These are phyloP conservation scores for Holocentrus rufus DNA, from an alignment of 2,797 vertebrate species.

Conservation along the genomic window DNA sequence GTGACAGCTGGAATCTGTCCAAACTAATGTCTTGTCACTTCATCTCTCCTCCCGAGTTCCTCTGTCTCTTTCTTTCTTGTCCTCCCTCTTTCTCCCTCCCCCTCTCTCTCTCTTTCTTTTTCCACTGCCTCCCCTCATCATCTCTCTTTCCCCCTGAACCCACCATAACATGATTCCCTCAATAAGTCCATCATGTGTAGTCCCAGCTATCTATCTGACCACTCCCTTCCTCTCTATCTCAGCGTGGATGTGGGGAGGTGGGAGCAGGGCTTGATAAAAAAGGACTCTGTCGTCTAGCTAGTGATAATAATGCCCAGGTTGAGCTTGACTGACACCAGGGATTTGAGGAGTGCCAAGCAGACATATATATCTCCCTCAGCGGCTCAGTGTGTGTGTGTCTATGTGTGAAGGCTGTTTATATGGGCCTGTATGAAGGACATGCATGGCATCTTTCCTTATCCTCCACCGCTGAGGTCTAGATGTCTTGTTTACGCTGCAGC, in stretches of 20 bases:
- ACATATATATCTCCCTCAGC: constrained; percentile 73
- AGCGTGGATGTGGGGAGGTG: constrained; percentile 50
- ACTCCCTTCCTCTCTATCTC: constrained; percentile 63
- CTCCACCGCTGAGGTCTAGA: constrained; percentile 68
- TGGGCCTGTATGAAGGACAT: constrained; percentile 60
- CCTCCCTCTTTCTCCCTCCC: constrained; percentile 31
- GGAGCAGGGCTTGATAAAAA: constrained; percentile 73
- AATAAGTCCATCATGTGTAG: constrained; percentile 52
- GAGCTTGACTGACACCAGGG: constrained; percentile 80
- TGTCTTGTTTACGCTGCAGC: constrained; percentile 79
- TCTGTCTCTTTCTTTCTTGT: constrained; percentile 26
- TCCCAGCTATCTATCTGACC: constrained; percentile 49
- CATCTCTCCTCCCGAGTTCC: constrained; percentile 30
- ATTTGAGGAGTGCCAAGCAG: constrained; percentile 74
- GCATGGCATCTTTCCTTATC: constrained; percentile 78
- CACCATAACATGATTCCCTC: constrained; percentile 33
- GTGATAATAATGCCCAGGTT: constrained; percentile 81
- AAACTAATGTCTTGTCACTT: constrained; percentile 60
- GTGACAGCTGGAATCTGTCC: constrained; percentile 54
- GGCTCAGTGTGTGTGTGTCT: constrained; percentile 33
- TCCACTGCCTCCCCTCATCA: constrained; percentile 44
- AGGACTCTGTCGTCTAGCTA: constrained; percentile 70
- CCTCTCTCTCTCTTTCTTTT: constrained; percentile 49
- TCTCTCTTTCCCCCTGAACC: constrained; percentile 37
- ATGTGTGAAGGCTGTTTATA: constrained; percentile 36